Base-by-base conservation (phyloP, 2,888 invertebrate species). In the Biston stratarius region DNA sequence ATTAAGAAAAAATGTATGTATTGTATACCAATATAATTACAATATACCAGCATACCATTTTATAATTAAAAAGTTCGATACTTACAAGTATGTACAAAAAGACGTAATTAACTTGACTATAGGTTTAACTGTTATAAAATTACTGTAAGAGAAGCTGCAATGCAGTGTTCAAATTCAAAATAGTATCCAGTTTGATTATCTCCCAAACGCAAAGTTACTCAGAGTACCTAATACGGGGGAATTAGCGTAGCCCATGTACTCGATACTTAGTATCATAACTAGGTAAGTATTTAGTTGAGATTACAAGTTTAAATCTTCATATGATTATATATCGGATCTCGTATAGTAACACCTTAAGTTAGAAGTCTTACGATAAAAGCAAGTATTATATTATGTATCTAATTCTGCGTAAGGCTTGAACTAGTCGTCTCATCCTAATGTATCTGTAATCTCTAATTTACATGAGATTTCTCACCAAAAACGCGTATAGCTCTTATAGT, bases 91-190 rank as follows among this genome's bases (percentile, higher is more conserved):
- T 14, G 6, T 45, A 45, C 14, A 0, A 8, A 45, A 7, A 5
- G 9, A 52, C n/a, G 0, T 57, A 45, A 47, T 36, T 14, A n/a
- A 12, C 36, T 47, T 57, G 10, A 57, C 14, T n/a, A 58, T 10
- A 14, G 24, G 38, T 61, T 52, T 85, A 88, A 81, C 83, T 85
- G 80, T 89, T 85, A 75, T 79, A 85, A 89, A 89, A 91, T 91
- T 91, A 86, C 83, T 77, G 77, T 80, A 74, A 82, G 77, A 84
- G 68, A 68, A 78, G 79, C 84, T 89, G 90, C 89, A 89, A 77
- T 89, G 90, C 91, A 88, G 89, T 81, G 79, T 57, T 57, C 14
- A 24, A 40, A 40, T 14, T 55, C 40, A 40, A 47, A 60, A 34
- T 45, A 48, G 38, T 49, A 40, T 42, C 40, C 49, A 85, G 87